A percentile compares a stretch with the other conserved stretches of the same genome.
Evolutionary conservation across 2,888 invertebrate genomes (phyloP).

Genomic region (Tetranychus truncatus): DNA sequence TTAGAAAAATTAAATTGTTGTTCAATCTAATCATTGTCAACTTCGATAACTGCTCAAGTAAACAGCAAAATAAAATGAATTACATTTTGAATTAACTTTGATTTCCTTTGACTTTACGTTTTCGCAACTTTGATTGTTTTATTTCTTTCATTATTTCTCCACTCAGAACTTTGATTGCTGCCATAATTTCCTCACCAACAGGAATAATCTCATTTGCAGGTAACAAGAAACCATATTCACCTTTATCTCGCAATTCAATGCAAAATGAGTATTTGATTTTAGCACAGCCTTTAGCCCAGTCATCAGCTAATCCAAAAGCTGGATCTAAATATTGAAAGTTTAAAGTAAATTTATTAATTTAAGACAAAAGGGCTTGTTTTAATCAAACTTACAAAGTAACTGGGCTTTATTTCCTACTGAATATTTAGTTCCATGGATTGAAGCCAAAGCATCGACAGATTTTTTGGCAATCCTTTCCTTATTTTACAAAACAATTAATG

Average conservation of each 20-base stretch:
- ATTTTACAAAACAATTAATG: neutral
- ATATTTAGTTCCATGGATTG: neutral
- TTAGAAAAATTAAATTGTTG: neutral
- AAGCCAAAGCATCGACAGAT: neutral
- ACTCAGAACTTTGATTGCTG: constrained; percentile 21
- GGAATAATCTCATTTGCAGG: constrained; percentile 27
- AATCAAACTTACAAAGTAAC: neutral
- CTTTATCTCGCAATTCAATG: constrained; percentile 27
- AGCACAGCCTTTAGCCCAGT: constrained; percentile 27
- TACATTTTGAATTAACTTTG: no score
- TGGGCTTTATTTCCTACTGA: neutral
- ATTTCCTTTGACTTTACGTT: neutral
- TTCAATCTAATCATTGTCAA: neutral
- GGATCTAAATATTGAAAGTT: constrained; percentile 3
- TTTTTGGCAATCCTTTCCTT: neutral
- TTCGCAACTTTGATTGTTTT: neutral
- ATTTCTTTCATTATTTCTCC: neutral
- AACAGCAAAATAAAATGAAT: no score
- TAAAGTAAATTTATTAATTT: neutral
- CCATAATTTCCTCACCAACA: constrained; percentile 27
- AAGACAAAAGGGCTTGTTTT: neutral
- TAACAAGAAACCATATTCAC: constrained; percentile 27
- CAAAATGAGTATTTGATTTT: constrained; percentile 25
- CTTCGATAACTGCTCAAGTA: no score
- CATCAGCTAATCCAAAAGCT: constrained; percentile 27